Percentiles rank a stretch among this genome's conserved stretches.
These are phyloP conservation scores for Oreochromis niloticus DNA, from an alignment of 2,113 vertebrate genomes.

Conservation along the genomic window DNA sequence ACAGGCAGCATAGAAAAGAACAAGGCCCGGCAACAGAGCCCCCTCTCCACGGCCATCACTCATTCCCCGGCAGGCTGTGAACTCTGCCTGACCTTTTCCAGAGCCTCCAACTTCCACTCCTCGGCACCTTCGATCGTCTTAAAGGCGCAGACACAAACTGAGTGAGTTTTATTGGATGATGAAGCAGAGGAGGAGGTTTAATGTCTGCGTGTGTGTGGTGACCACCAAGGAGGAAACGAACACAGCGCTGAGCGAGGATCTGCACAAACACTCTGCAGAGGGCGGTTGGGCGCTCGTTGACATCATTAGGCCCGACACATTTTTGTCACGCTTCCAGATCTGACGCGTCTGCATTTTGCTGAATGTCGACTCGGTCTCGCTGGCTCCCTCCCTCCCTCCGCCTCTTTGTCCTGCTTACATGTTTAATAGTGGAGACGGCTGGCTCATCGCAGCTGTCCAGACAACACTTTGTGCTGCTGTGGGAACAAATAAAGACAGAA, in stretches of 20 bases:
- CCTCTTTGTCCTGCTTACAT: slow-evolving; percentile 51
- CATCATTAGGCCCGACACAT: slow-evolving; percentile 72
- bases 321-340: slow-evolving; percentile 75
- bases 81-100: slow-evolving; percentile 89
- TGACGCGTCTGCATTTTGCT: slow-evolving; percentile 63
- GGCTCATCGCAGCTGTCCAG: slow-evolving; percentile 47
- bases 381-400: slow-evolving; percentile 19
- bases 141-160: slow-evolving; percentile 35
- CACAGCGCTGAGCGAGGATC: not conserved
- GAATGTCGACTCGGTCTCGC: slow-evolving; percentile 50
- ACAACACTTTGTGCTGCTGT: slow-evolving; percentile 26
- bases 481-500: not conserved
- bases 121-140: slow-evolving; percentile 69
- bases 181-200: not conserved
- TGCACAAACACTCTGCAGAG: slow-evolving; percentile 20
- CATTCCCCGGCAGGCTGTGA: slow-evolving; percentile 82
- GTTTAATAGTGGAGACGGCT: slow-evolving; percentile 46
- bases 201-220: not conserved
- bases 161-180: not conserved
- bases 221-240: slow-evolving; percentile 36
- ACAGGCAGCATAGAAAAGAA: slow-evolving; percentile 82
- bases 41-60: slow-evolving; percentile 84
- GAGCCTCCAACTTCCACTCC: slow-evolving; percentile 75
- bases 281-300: slow-evolving; percentile 58
- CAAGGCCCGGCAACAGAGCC: slow-evolving; percentile 82